Evolutionary conservation across 1,140 invertebrate genomes (phyloP).

Genomic region (Platyscapa corneri): DNA sequence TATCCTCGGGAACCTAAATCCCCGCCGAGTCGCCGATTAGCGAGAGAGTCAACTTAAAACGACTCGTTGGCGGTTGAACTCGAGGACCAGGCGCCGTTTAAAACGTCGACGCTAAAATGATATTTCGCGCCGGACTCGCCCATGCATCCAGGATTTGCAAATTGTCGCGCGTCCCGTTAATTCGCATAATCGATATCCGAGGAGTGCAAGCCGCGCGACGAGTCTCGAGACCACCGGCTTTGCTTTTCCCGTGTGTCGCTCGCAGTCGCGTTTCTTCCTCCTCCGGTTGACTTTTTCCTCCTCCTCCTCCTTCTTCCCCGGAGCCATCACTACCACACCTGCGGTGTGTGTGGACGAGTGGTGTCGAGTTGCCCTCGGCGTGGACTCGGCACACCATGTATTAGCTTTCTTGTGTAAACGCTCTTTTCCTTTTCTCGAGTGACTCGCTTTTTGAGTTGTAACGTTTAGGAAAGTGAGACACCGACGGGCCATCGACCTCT

Average conservation of each 20-base stretch:
- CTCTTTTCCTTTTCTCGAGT: neutral
- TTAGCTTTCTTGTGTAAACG: slow-evolving; percentile 8
- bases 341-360: neutral
- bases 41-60: no score
- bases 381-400: neutral
- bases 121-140: no score
- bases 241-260: slow-evolving; percentile 5
- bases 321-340: neutral
- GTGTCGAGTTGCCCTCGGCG: slow-evolving; percentile 16
- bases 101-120: neutral
- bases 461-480: neutral
- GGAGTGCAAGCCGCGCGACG: neutral
- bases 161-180: slow-evolving; percentile 40
- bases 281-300: neutral
- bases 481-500: no score
- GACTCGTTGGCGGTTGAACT: no score
- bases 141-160: no score
- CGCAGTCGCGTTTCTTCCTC: neutral
- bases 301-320: no score
- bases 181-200: slow-evolving; percentile 25
- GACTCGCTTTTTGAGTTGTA: neutral
- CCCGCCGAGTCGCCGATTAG: no score
- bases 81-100: neutral
- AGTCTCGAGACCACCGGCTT: slow-evolving; percentile 34
- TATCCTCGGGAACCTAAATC: no score